Conservation (phyloP, 2,888 invertebrate species). For the Microchrysa polita region DNA sequence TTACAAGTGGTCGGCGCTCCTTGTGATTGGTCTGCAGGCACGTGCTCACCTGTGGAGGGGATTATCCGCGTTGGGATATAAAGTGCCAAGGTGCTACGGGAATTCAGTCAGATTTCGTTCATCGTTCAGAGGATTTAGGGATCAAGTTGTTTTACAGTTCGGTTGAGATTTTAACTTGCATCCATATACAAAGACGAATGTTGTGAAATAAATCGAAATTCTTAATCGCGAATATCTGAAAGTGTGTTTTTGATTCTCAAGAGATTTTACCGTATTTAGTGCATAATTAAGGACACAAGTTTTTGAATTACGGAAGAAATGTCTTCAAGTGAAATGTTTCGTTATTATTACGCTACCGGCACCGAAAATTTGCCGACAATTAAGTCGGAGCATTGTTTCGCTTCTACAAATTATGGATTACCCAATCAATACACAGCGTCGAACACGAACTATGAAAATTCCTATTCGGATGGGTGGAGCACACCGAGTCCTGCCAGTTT, state of each 20-base stretch:
- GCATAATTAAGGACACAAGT: not conserved
- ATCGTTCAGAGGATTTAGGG: slow-evolving; percentile 1
- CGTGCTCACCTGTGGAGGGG: slow-evolving; percentile 47
- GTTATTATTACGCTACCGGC: slow-evolving; percentile 63
- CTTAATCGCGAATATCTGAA: not conserved
- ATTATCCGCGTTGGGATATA: slow-evolving; percentile 23
- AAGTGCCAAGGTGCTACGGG: not conserved
- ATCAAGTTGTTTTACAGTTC: not conserved
- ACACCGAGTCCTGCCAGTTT: slow-evolving; percentile 64
- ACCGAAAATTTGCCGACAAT: slow-evolving; percentile 48
- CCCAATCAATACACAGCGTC: slow-evolving; percentile 32
- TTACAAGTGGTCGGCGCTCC: slow-evolving; percentile 45
- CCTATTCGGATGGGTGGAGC: slow-evolving; percentile 64
- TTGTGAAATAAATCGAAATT: slow-evolving; percentile 12
- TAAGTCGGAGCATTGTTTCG: slow-evolving; percentile 45
- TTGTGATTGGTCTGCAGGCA: slow-evolving; percentile 46
- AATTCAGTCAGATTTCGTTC: slow-evolving; percentile 40
- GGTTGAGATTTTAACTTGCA: not conserved
- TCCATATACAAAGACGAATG: no score
- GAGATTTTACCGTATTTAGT: not conserved
- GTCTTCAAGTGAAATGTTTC: slow-evolving; percentile 62
- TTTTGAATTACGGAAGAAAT: slow-evolving; percentile 10
- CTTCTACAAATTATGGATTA: slow-evolving; percentile 28
- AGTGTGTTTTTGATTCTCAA: slow-evolving; percentile 11
- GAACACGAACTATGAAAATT: slow-evolving; percentile 47